Conservation (phyloP, 2,113 vertebrate genomes). For the Phasianus colchicus region DNA sequence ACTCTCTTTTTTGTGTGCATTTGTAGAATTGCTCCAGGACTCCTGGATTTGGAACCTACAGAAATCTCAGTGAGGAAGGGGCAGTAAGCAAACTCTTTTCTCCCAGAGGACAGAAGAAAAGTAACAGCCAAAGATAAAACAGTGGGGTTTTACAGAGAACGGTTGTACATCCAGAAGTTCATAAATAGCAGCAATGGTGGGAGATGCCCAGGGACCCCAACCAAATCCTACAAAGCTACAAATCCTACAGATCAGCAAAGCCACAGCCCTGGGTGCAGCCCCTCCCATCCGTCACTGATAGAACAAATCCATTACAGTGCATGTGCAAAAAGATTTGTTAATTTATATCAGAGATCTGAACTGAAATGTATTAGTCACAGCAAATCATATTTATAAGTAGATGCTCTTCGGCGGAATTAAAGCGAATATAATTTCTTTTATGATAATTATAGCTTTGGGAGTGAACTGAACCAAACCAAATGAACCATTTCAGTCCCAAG, state of each 20-base stretch:
- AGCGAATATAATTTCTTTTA: neutral
- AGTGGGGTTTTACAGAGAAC: fast-evolving
- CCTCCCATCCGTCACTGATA: fast-evolving
- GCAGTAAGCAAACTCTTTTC: neutral
- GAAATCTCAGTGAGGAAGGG: fast-evolving
- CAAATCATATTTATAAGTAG: neutral
- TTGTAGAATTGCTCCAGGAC: neutral
- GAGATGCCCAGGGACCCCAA: fast-evolving
- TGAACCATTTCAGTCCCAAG: neutral
- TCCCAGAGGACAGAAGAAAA: neutral
- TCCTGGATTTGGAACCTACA: neutral
- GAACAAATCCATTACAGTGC: fast-evolving
- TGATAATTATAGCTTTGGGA: neutral
- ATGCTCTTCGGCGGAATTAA: neutral
- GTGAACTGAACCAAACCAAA: neutral
- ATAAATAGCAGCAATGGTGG: neutral
- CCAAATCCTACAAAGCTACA: fast-evolving
- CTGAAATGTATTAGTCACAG: neutral
- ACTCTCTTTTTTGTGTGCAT: fast-evolving
- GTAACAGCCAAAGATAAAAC: neutral
- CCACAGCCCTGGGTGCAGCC: neutral
- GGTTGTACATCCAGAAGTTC: neutral
- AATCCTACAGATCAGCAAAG: fast-evolving
- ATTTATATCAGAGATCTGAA: neutral
- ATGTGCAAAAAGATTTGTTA: neutral